Percentiles rank a stretch among this genome's conserved stretches.
phyloP scores from a whole-genome alignment of 2,113 vertebrate species.

The Phoenicopterus ruber region DNA sequence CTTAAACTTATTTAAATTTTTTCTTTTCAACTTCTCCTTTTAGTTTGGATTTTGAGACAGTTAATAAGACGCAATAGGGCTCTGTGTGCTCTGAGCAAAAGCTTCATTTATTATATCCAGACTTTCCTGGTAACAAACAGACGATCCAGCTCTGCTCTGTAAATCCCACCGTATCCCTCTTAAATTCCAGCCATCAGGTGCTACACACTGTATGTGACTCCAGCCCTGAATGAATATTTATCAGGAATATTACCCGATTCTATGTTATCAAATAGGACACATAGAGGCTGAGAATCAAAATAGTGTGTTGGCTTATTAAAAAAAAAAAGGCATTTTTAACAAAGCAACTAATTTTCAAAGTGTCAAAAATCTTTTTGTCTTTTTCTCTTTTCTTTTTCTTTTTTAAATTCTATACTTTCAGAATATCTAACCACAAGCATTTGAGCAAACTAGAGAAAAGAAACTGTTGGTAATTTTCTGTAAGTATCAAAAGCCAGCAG shows the following conservation, averaged over 20 bases:
- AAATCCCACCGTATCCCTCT: not conserved
- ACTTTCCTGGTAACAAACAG: not conserved
- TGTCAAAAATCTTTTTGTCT: not conserved
- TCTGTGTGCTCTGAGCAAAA: not conserved
- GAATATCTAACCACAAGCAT: constrained; percentile 61
- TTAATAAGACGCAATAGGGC: not conserved
- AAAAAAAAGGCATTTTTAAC: not conserved
- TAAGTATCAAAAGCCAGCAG: constrained; percentile 68
- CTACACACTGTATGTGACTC: not conserved
- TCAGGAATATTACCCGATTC: not conserved
- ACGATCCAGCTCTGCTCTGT: not conserved
- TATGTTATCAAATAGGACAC: not conserved
- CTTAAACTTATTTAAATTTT: not conserved
- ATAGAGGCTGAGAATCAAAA: not conserved
- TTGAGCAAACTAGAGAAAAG: constrained; percentile 66
- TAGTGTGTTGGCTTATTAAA: not conserved
- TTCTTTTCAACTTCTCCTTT: not conserved
- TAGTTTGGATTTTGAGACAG: not conserved
- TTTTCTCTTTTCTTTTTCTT: not conserved
- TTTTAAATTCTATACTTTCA: constrained; percentile 28
- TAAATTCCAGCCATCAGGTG: not conserved
- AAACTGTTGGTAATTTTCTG: constrained; percentile 75
- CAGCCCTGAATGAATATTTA: not conserved
- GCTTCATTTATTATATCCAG: not conserved
- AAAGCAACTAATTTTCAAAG: not conserved